These are phyloP conservation scores for Megaceryle torquata DNA, from an alignment of 2,113 vertebrate genomes.

Conservation along the genomic window DNA sequence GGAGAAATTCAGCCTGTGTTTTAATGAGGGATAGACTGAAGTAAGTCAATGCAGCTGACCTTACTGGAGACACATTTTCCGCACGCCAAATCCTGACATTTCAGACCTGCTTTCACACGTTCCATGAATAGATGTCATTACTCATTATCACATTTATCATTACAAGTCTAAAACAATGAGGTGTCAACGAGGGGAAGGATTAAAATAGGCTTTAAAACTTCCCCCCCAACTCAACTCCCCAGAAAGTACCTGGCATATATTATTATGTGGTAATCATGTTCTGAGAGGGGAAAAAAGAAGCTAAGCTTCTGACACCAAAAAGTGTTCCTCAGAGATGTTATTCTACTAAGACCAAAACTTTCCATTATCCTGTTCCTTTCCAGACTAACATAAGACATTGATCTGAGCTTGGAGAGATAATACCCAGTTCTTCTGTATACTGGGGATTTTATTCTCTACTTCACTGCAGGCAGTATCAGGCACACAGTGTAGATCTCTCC, in stretches of 20 bases:
- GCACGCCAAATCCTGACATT: slow-evolving; percentile 65
- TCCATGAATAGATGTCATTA: slow-evolving; percentile 75
- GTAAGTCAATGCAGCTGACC: slow-evolving; percentile 58
- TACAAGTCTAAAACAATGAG: slow-evolving; percentile 72
- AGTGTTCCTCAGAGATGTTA: not conserved
- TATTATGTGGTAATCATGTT: not conserved
- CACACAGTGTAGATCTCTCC: not conserved
- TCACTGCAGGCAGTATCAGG: not conserved
- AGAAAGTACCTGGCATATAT: slow-evolving; percentile 21
- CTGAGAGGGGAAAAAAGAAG: not conserved
- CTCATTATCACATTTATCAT: slow-evolving; percentile 78
- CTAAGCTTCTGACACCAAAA: not conserved
- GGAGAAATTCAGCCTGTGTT: slow-evolving; percentile 40
- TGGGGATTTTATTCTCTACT: not conserved
- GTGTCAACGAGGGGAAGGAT: slow-evolving; percentile 46
- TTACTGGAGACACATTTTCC: slow-evolving; percentile 71
- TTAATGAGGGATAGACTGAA: slow-evolving; percentile 52
- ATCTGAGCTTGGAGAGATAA: not conserved
- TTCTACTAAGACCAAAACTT: not conserved
- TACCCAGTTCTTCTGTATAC: not conserved
- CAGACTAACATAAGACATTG: not conserved
- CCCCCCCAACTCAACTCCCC: not conserved
- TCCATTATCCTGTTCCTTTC: not conserved
- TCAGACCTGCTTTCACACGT: slow-evolving; percentile 73
- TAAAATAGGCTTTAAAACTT: slow-evolving; percentile 66